Conservation (phyloP, 2,113 vertebrate genomes). For the Trogon melanurus region DNA sequence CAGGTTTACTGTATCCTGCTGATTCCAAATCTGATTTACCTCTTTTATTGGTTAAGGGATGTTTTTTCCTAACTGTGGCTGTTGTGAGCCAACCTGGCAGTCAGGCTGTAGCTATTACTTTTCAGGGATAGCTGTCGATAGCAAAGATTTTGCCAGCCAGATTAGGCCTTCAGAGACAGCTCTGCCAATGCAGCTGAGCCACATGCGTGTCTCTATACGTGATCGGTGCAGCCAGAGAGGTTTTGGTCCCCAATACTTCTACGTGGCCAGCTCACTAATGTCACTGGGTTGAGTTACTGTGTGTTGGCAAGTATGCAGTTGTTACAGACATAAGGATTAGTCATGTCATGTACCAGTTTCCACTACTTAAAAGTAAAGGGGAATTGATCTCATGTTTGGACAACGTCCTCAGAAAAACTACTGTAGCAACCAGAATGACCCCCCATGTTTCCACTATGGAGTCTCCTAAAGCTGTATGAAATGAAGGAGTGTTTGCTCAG, state of each 20-base stretch:
- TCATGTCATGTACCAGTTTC: background rate
- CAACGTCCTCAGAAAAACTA: background rate
- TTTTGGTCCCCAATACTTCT: background rate
- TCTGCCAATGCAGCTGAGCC: background rate
- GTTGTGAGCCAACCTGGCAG: background rate
- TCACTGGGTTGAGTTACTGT: background rate
- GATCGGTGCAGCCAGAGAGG: background rate
- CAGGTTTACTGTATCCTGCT: background rate
- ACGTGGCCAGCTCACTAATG: background rate
- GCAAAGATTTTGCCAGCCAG: background rate
- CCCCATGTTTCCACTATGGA: background rate
- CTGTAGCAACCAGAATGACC: background rate
- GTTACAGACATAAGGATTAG: background rate
- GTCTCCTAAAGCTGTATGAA: background rate
- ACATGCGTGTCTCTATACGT: rapidly evolving
- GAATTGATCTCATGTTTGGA: background rate
- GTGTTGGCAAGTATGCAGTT: background rate
- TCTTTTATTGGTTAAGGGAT: background rate
- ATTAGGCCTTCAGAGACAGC: background rate
- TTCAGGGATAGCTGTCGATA: background rate
- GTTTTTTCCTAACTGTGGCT: background rate
- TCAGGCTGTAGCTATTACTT: background rate
- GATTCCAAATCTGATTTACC: background rate
- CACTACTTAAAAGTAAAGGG: background rate
- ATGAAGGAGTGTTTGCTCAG: background rate